These are phyloP conservation scores for Acinonyx jubatus DNA, from an alignment of 2,113 vertebrate genomes.

Conservation along the genomic window DNA sequence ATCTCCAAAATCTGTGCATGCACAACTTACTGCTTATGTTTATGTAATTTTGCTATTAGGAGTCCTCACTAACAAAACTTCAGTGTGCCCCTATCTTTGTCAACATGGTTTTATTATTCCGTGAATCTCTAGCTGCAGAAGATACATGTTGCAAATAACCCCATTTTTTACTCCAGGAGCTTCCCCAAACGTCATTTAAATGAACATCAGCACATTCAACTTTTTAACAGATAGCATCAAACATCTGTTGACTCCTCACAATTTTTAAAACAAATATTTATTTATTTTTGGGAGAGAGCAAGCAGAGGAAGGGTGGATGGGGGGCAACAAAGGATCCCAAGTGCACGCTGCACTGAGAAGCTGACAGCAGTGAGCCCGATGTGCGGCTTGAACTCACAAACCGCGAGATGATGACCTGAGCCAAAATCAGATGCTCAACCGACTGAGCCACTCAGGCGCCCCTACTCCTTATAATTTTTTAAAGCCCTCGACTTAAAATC, in stretches of 20 bases:
- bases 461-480: background rate
- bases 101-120: background rate
- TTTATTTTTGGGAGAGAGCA: no score
- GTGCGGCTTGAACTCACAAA: no score
- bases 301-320: no score
- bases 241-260: background rate
- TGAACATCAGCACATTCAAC: background rate
- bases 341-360: no score
- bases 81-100: background rate
- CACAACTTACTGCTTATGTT: background rate
- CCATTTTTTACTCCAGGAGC: slow-evolving; percentile 17
- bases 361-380: no score
- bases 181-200: background rate
- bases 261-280: background rate
- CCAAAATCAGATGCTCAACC: no score
- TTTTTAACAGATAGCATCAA: background rate
- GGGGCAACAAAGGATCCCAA: no score
- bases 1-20: background rate
- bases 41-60: background rate
- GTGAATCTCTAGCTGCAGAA: slow-evolving; percentile 36
- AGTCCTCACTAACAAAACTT: background rate
- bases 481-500: background rate
- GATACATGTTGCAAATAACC: background rate
- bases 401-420: no score
- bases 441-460: no score